A percentile compares a stretch with the other conserved stretches of the same genome.
These are phyloP conservation scores for Porites evermanni DNA, from an alignment of 92 coral and sea anemone species.

Conservation along the genomic window DNA sequence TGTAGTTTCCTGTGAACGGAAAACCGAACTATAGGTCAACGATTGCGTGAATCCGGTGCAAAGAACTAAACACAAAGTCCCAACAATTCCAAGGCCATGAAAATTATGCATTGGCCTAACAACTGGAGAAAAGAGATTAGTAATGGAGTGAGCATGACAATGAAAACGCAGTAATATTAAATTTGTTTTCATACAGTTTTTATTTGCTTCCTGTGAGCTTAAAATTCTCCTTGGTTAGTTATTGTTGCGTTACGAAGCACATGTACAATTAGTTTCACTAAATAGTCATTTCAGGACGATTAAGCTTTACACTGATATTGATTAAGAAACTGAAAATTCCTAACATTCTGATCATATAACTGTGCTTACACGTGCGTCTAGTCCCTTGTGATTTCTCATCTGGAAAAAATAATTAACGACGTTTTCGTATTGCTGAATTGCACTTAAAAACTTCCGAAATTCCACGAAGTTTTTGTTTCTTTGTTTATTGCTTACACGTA, in stretches of 20 bases:
- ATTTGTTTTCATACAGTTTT: too few species aligned
- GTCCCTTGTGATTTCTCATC: background rate
- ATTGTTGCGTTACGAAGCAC: background rate
- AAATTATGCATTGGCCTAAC: too few species aligned
- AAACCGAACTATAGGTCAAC: background rate
- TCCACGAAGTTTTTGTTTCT: background rate
- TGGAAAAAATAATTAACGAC: background rate
- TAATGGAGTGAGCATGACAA: too few species aligned
- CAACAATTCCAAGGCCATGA: too few species aligned
- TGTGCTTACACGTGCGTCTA: background rate
- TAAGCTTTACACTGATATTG: too few species aligned
- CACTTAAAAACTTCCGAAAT: background rate
- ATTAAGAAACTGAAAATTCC: background rate
- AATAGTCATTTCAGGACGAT: too few species aligned
- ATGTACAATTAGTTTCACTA: background rate
- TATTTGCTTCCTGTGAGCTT: background rate
- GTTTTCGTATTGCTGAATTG: background rate
- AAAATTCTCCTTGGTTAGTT: background rate
- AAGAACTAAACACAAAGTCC: background rate
- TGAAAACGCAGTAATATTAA: too few species aligned
- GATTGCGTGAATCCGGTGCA: background rate
- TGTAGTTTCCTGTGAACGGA: background rate
- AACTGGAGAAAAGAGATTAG: too few species aligned
- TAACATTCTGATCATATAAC: conserved; percentile 1
- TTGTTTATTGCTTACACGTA: background rate